These are phyloP conservation scores for Mus spretus DNA, from an alignment of 2,797 vertebrate species.

Conservation along the genomic window DNA sequence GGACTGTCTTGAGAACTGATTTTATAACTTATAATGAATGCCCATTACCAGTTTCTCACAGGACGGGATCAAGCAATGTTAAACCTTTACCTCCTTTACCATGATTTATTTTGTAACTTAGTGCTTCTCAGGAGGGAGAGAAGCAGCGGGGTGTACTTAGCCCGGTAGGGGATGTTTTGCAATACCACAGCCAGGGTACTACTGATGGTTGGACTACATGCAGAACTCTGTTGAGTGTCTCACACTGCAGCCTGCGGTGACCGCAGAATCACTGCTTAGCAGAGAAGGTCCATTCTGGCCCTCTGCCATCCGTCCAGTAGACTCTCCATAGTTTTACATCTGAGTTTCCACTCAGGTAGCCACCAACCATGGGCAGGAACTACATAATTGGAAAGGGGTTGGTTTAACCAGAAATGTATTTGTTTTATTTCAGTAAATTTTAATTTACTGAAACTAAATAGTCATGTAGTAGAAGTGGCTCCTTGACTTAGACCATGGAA, in stretches of 20 bases:
- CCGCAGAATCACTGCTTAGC: neutral
- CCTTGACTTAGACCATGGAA: neutral
- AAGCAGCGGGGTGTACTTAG: neutral
- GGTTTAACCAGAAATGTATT: neutral
- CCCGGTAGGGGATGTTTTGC: neutral
- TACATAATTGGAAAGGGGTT: neutral
- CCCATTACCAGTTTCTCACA: neutral
- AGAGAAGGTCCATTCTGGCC: neutral
- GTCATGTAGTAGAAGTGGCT: neutral
- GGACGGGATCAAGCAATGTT: neutral
- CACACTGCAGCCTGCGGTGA: neutral
- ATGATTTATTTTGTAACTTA: neutral
- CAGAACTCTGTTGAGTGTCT: neutral
- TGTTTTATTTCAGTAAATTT: conserved; percentile 37
- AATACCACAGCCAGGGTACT: neutral
- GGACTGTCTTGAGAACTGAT: conserved; percentile 37
- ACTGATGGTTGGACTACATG: neutral
- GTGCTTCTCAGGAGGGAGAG: neutral
- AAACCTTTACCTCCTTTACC: neutral
- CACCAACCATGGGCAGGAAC: neutral
- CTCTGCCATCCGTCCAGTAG: neutral
- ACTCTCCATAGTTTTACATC: neutral
- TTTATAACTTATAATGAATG: neutral
- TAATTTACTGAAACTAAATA: conserved; percentile 51
- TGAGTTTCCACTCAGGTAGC: neutral